Evolutionary conservation across 23 tunicate genomes (phyloP), one percentile per base, ranked within the genome.

Genomic region (Aplidium turbinatum): DNA sequence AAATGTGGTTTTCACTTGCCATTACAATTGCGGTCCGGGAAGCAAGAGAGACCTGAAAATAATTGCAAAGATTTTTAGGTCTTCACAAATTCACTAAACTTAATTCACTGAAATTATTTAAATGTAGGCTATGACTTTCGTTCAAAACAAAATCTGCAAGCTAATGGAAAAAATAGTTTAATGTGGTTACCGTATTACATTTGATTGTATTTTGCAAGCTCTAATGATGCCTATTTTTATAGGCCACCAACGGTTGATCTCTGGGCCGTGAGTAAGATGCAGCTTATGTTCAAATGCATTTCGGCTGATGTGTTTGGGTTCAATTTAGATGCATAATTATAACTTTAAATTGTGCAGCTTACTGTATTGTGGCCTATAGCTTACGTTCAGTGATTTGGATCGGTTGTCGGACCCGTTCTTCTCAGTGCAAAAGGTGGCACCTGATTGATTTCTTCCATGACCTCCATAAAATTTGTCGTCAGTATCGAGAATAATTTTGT

Each of bases 381-480:
- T 70, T 48, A 86, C 93, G 80, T 38, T 42, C 33, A 86, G 39
- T 38, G 93, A 86, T 33, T 86, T 86, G 34, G 55, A 42, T 35
- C 85, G 57, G 52, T 64, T 72, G 47, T 86, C 85, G 38, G 62
- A 86, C n/a, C 29, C 54, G 20, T 38, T 31, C 21, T 70, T n/a
- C 20, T 20, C 11, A 19, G 93, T 72, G 58, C 4, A 35, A 55
- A 86, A 86, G 4, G 48, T 57, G 18, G 64, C 75, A 33, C 69
- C 58, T 18, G 83, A 64, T 26, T 78, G 79, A n/a, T 58, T 63
- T 62, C 93, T 55, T 20, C 80, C 73, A 57, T 78, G 76, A n/a
- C 93, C 93, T 16, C 84, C 84, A 34, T 71, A 86, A 30, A 63
- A 64, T 72, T 78, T 62, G 57, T 40, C 47, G 63, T 86, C 93